These are phyloP conservation scores for Geotrupes spiniger DNA, from an alignment of 2,888 invertebrate species.

Conservation along the genomic window DNA sequence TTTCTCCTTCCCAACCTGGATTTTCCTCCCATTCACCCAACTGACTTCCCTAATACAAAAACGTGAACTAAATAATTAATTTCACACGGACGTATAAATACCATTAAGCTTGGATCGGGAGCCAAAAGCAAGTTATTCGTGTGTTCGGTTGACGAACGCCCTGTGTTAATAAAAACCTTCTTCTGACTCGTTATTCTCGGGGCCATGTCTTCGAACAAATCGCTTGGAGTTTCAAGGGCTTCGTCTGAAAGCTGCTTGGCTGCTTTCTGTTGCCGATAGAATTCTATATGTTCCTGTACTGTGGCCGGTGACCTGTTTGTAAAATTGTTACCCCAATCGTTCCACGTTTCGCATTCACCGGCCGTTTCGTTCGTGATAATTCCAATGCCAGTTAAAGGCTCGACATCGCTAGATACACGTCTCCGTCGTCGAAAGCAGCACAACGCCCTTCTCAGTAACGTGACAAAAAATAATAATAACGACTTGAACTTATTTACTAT, in stretches of 20 bases:
- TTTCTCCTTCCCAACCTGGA: conserved; percentile 45
- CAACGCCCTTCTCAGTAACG: conserved; percentile 57
- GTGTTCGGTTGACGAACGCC: conserved; percentile 28
- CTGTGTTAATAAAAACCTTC: conserved; percentile 51
- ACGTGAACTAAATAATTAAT: conserved; percentile 7
- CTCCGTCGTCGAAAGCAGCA: conserved; percentile 60
- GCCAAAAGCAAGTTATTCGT: conserved; percentile 36
- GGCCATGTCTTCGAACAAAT: conserved; percentile 63
- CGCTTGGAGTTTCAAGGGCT: conserved; percentile 48
- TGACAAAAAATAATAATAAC: conserved; percentile 55
- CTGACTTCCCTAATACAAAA: conserved; percentile 36
- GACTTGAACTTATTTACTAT: conserved; percentile 56
- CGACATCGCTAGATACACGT: conserved; percentile 54
- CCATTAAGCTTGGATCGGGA: conserved; percentile 31
- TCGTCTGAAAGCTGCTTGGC: conserved; percentile 47
- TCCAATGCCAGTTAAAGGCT: conserved; percentile 57
- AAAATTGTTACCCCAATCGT: conserved; percentile 56
- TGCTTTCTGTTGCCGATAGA: conserved; percentile 57
- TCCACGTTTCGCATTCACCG: conserved; percentile 54
- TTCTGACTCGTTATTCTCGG: conserved; percentile 60
- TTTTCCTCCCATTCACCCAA: conserved; percentile 47
- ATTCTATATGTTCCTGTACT: conserved; percentile 63
- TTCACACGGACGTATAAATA: no score
- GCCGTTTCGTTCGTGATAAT: conserved; percentile 49
- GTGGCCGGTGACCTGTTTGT: conserved; percentile 49